Evolutionary conservation across 2,113 vertebrate genomes (phyloP), one percentile per base, ranked within the genome.

Genomic region (Corythaixoides concolor): DNA sequence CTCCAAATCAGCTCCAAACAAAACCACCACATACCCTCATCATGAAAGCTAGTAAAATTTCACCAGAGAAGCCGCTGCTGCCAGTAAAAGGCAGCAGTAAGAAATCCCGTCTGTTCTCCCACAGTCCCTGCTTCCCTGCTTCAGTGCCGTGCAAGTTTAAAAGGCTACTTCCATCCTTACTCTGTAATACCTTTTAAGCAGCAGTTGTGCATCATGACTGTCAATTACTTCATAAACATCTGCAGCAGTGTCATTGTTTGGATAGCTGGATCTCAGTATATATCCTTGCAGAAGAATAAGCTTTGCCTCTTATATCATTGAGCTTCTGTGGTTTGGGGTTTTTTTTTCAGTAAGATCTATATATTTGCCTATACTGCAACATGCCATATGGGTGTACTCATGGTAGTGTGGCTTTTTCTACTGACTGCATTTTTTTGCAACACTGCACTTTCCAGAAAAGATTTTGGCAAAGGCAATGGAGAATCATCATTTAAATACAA

Each of bases 151-250:
- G 23, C 41, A 66, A 55, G 41, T 39, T 82, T 41, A 56, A 68
- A 89, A 55, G 70, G 23, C 27, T 50, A 4, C 6, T 73, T n/a
- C 45, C 43, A 68, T 50, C 64, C 32, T 64, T 55, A 8, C 41
- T 63, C 63, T 7, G 20, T 52, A 59, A 85, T 28, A 77, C 33
- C 33, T 41, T 67, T 84, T 39, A 53, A 59, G 92, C 58, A 69
- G 50, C 62, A n/a, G 73, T 86, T 91, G 55, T 49, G 27, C 74
- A 76, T 63, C 50, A 55, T 21, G 26, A 70, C 58, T 76, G 21
- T 8, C 70, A 23, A 33, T 63, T 64, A 76, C 87, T 96, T 96
- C 96, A 95, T 93, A 81, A 95, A 97, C 95, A 90, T 96, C 94
- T 75, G 50, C 52, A 35, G 85, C 49, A 90, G 50, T 72, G 56